Percentiles rank a stretch among this genome's conserved stretches.
phyloP scores from a whole-genome alignment of 2,113 vertebrate genomes.

The Gasterosteus nipponicus region DNA sequence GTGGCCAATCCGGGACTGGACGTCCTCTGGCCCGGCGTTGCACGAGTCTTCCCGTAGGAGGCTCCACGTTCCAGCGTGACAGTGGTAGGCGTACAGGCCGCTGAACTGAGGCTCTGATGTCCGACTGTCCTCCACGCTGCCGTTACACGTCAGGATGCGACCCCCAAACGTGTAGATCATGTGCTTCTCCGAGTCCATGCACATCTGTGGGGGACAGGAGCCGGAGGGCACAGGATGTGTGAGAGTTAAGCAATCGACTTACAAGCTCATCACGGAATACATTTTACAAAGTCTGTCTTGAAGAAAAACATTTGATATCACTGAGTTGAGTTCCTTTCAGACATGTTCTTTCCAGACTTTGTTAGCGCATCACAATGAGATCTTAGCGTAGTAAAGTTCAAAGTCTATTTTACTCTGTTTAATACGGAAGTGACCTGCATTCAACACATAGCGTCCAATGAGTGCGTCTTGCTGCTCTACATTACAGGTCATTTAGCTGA shows the following conservation, averaged over 20 bases:
- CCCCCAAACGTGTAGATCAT: slow-evolving; percentile 99
- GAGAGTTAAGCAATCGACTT: not conserved
- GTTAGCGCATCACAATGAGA: not conserved
- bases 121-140: slow-evolving; percentile 94
- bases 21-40: slow-evolving; percentile 96
- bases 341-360: not conserved
- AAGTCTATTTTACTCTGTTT: not conserved
- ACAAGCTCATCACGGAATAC: not conserved
- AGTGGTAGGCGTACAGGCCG: slow-evolving; percentile 95
- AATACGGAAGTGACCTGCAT: not conserved
- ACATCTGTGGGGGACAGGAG: slow-evolving; percentile 85
- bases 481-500: not conserved
- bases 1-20: slow-evolving; percentile 98
- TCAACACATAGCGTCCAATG: not conserved
- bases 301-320: not conserved
- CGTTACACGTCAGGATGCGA: slow-evolving; percentile 95
- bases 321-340: not conserved
- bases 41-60: slow-evolving; percentile 96
- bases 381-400: not conserved
- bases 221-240: not conserved
- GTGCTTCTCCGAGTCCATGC: slow-evolving; percentile 99
- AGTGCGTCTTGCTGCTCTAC: not conserved
- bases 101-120: slow-evolving; percentile 97
- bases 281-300: not conserved
- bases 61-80: slow-evolving; percentile 91